A percentile compares a stretch with the other conserved stretches of the same genome.
Evolutionary conservation across 2,888 invertebrate genomes (phyloP).

Genomic region (Agrotis ipsilon): DNA sequence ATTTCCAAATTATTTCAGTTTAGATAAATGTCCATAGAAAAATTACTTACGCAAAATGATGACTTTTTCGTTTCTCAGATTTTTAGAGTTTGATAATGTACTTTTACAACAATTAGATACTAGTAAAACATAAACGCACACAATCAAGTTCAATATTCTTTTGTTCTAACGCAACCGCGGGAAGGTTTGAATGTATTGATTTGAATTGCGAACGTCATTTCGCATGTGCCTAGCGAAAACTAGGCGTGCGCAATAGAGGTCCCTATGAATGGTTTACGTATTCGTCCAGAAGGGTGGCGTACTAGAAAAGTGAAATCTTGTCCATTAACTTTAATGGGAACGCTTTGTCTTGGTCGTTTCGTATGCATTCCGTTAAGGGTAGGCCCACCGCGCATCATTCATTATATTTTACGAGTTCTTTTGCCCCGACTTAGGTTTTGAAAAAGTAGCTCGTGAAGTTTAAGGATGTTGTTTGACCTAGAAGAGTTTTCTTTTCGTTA

Average conservation of each 20-base stretch:
- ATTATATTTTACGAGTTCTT: slow-evolving; percentile 15
- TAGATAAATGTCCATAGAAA: background rate
- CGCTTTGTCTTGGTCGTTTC: slow-evolving; percentile 30
- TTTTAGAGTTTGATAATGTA: background rate
- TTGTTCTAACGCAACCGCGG: slow-evolving; percentile 60
- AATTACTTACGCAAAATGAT: background rate
- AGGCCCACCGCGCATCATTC: background rate
- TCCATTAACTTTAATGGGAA: slow-evolving; percentile 44
- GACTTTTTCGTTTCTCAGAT: background rate
- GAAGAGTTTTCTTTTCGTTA: background rate
- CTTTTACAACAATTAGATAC: no score
- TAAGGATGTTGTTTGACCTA: background rate
- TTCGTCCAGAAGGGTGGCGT: slow-evolving; percentile 36
- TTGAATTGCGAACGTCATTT: slow-evolving; percentile 50
- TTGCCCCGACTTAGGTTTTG: background rate
- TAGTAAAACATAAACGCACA: background rate
- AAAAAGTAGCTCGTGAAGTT: background rate
- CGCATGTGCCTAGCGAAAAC: slow-evolving; percentile 63
- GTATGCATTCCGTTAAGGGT: slow-evolving; percentile 17
- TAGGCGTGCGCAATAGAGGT: slow-evolving; percentile 68
- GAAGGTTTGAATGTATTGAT: slow-evolving; percentile 71
- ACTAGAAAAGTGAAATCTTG: slow-evolving; percentile 42
- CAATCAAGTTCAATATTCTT: background rate
- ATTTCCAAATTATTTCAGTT: background rate
- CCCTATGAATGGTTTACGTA: slow-evolving; percentile 51